Evolutionary conservation across 2,113 vertebrate genomes (phyloP), one percentile per base, ranked within the genome.

Genomic region (Poeciliopsis turrubarensis): DNA sequence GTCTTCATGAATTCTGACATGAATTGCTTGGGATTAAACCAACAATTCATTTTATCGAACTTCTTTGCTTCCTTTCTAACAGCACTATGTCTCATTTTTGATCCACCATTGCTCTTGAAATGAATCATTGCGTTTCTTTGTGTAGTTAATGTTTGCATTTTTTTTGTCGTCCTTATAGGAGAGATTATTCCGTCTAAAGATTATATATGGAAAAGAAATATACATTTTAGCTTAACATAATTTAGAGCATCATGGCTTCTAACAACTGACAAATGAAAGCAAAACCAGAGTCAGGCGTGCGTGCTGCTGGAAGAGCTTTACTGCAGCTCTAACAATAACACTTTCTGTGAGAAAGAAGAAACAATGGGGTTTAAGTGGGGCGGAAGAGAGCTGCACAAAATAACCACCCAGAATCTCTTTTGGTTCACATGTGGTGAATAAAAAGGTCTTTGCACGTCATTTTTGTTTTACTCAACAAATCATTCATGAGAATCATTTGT

Each of bases 41-140:
- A 79, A 78, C 70, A 22, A 85, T 83, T 78, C 69, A 78, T 91
- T 91, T 87, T 80, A 82, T 89, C 88, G 85, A 54, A 86, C 81
- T 87, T 86, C 76, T 79, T 87, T 82, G 29, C 41, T 73, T 71
- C 62, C 68, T 73, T 86, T 82, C 34, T 44, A 68, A 54, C 70
- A 65, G 69, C 34, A 19, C 68, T 41, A 3, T 78, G 72, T 70
- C 75, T 78, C 86, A 79, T 73, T 89, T 88, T 82, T 90, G 85
- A 89, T 86, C 84, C 84, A 51, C 79, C 60, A 79, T 86, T 80
- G 83, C 72, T 73, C 85, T 64, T 73, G 77, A 82, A 88, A 80
- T 87, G 77, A 91, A 78, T 82, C 78, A 81, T 90, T 68, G 72
- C 74, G 25, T 79, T 60, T 47, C 72, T 82, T 68, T 72, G 51